Evolutionary conservation across 2,113 vertebrate genomes (phyloP).

Genomic region (Symphodus melops): DNA sequence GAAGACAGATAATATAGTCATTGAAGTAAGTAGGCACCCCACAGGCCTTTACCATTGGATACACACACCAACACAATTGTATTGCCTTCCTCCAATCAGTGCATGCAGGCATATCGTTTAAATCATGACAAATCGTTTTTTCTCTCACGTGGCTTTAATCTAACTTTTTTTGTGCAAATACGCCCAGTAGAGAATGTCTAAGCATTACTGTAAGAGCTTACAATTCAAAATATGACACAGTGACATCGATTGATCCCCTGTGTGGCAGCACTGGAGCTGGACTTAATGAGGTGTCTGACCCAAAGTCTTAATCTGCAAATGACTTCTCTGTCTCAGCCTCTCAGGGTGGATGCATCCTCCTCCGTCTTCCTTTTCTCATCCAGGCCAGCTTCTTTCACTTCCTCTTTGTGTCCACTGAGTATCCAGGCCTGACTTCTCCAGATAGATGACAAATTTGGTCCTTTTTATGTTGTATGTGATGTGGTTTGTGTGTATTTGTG

Average conservation of each 20-base stretch:
- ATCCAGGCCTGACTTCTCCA: constrained; percentile 11
- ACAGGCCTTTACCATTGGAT: too few relatives aligned
- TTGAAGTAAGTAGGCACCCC: too few relatives aligned
- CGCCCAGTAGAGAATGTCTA: background rate
- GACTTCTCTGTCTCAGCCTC: background rate
- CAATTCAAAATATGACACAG: constrained; percentile 22
- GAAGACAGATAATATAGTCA: too few relatives aligned
- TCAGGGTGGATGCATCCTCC: constrained; percentile 6
- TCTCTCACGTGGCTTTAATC: background rate
- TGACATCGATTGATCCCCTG: constrained; percentile 31
- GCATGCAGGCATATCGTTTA: background rate
- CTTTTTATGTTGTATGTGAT: constrained; percentile 58
- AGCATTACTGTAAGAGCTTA: background rate
- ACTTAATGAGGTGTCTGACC: constrained; percentile 23
- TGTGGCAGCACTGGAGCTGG: constrained; percentile 21
- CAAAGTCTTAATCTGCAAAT: constrained; percentile 28
- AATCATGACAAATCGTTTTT: constrained; percentile 9
- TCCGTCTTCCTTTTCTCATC: constrained; percentile 31
- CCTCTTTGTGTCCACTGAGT: constrained; percentile 27
- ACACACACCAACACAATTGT: too few relatives aligned
- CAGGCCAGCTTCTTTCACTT: constrained; percentile 23
- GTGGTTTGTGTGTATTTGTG: constrained; percentile 62
- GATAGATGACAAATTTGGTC: constrained; percentile 39
- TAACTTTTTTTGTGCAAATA: background rate
- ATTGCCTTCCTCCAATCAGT: too few relatives aligned